phyloP scores from a whole-genome alignment of 2,888 invertebrate species.

The Cryptocephalus moraei region DNA sequence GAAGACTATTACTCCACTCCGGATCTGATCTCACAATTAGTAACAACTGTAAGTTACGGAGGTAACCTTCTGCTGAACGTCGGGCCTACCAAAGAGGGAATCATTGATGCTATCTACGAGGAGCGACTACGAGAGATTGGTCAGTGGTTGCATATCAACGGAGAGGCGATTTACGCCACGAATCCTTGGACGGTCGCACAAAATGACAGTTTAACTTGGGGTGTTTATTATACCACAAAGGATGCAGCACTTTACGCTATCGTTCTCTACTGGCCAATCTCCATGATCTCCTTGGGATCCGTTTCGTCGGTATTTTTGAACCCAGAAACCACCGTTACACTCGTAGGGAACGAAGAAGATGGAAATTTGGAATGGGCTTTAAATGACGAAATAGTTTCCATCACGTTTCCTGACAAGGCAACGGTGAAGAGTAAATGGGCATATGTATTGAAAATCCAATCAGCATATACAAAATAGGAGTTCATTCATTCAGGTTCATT shows the following conservation, averaged over 20 bases:
- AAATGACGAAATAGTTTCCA: no score
- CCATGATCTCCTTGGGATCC: no score
- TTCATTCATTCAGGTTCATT: no score
- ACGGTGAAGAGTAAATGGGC: no score
- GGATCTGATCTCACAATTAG: slow-evolving; percentile 60
- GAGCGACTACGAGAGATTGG: slow-evolving; percentile 73
- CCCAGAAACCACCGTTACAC: no score
- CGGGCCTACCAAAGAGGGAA: slow-evolving; percentile 83
- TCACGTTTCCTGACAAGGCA: no score
- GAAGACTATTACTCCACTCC: slow-evolving; percentile 55
- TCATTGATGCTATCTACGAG: slow-evolving; percentile 75
- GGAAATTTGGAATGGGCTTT: no score
- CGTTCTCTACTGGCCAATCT: slow-evolving; percentile 60
- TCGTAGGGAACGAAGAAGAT: no score
- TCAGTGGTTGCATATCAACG: slow-evolving; percentile 67
- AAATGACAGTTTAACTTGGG: slow-evolving; percentile 56
- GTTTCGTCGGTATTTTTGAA: no score
- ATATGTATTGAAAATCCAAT: no score
- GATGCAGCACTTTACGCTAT: slow-evolving; percentile 53
- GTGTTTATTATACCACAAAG: slow-evolving; percentile 28
- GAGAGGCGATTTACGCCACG: slow-evolving; percentile 74
- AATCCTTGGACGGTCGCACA: slow-evolving; percentile 76
- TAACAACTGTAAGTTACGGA: slow-evolving; percentile 73
- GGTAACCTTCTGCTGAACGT: slow-evolving; percentile 77
- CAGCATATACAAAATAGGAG: no score